Conservation (phyloP, 2,113 vertebrate species). For the Lophotis ruficrista region DNA sequence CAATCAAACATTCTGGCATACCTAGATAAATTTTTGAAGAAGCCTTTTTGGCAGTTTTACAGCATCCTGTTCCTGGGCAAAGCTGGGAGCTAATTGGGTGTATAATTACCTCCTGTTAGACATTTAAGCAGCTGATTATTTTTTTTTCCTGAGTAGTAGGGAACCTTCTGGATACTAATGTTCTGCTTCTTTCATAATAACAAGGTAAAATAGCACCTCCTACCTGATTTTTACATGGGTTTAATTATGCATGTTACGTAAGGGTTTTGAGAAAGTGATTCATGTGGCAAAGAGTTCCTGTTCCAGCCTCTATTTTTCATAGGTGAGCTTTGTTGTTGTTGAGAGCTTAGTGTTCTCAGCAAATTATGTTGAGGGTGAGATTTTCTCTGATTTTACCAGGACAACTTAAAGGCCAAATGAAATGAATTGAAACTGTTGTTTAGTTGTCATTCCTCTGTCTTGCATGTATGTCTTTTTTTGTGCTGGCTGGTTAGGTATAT, state of each 20-base stretch:
- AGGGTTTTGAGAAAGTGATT: neutral
- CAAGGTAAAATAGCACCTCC: constrained; percentile 15
- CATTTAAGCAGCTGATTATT: neutral
- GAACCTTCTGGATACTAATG: constrained; percentile 52
- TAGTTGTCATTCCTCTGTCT: neutral
- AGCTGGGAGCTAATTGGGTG: constrained; percentile 63
- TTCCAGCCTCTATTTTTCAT: neutral
- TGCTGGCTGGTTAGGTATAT: neutral
- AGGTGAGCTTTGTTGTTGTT: neutral
- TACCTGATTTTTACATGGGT: neutral
- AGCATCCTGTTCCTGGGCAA: constrained; percentile 53
- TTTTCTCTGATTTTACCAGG: neutral
- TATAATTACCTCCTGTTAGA: constrained; percentile 70
- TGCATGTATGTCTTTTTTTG: neutral
- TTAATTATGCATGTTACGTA: neutral
- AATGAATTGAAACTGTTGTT: neutral
- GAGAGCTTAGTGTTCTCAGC: neutral
- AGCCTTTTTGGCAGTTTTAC: constrained; percentile 48
- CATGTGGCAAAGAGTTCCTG: neutral
- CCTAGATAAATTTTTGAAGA: constrained; percentile 49
- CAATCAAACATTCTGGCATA: constrained; percentile 9
- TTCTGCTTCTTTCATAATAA: neutral
- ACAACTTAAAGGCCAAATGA: neutral
- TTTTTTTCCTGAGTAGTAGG: neutral
- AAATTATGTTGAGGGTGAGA: neutral